Evolutionary conservation across 2,797 vertebrate species (phyloP).

Genomic region (Salmo trutta): DNA sequence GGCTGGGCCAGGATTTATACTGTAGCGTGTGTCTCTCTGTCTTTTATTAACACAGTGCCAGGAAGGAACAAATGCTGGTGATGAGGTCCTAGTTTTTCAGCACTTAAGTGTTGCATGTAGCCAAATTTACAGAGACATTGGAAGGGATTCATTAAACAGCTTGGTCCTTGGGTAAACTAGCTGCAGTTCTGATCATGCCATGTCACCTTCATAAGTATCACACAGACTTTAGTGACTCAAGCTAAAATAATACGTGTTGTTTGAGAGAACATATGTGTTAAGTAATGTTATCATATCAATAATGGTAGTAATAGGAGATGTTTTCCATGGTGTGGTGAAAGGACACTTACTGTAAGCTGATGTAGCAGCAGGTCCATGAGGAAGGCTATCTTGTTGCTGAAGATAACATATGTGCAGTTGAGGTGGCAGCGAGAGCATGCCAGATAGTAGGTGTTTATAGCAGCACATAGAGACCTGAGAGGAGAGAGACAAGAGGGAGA

Average conservation of each 20-base stretch:
- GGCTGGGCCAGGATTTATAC: constrained; percentile 37
- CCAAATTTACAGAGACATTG: constrained; percentile 21
- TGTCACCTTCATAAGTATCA: not conserved
- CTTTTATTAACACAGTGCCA: constrained; percentile 51
- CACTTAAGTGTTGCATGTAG: too few relatives aligned
- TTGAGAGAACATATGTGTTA: not conserved
- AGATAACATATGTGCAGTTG: constrained; percentile 91
- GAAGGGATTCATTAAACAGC: constrained; percentile 4
- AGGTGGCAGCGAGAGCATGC: constrained; percentile 84
- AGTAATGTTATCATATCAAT: not conserved
- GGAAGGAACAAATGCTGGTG: constrained; percentile 25
- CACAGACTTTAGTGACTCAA: not conserved
- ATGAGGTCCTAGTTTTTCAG: constrained; percentile 27
- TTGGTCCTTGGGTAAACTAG: not conserved
- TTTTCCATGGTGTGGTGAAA: not conserved
- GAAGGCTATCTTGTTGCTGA: constrained; percentile 95
- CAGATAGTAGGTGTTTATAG: constrained; percentile 87
- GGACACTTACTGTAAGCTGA: constrained; percentile 85
- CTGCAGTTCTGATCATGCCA: not conserved
- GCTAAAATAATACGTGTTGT: too few relatives aligned
- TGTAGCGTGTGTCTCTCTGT: constrained; percentile 46
- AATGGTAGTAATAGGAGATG: not conserved
- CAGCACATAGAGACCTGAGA: constrained; percentile 86
- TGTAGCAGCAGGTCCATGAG: constrained; percentile 93
- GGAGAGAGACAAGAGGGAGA: constrained; percentile 32